phyloP scores from a whole-genome alignment of 2,888 invertebrate species.

The Rhamphomyia laevipes region DNA sequence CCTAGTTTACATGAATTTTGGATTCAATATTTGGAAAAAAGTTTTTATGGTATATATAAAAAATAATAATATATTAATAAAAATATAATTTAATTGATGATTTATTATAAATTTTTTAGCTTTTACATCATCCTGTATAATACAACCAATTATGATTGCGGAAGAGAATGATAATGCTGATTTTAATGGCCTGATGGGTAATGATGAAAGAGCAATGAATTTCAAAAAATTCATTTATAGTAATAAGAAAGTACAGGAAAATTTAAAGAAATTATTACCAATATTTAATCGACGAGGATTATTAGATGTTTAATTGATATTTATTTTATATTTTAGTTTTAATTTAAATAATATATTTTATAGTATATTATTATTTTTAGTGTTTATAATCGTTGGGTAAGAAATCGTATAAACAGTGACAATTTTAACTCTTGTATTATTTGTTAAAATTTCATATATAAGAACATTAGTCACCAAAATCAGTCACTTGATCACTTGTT shows the following conservation, averaged over 20 bases:
- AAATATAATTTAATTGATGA: too few species aligned
- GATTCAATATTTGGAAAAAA: constrained; percentile 18
- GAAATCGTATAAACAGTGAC: too few species aligned
- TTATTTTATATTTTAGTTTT: too few species aligned
- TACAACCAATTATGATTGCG: constrained; percentile 24
- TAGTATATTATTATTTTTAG: too few species aligned
- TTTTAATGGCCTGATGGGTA: constrained; percentile 20
- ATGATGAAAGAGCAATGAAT: constrained; percentile 21
- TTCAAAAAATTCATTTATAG: constrained; percentile 13
- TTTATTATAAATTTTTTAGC: constrained; percentile 15
- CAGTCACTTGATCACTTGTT: too few species aligned
- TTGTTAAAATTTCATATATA: too few species aligned
- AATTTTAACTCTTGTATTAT: too few species aligned
- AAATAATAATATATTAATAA: too few species aligned
- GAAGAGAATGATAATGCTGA: constrained; percentile 27
- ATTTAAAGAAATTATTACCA: constrained; percentile 14
- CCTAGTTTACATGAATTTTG: constrained; percentile 21
- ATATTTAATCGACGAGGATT: constrained; percentile 15
- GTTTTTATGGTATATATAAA: constrained; percentile 19
- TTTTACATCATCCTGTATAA: constrained; percentile 17
- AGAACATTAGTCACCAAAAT: too few species aligned
- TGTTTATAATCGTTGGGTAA: too few species aligned
- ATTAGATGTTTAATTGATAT: background rate
- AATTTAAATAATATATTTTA: too few species aligned
- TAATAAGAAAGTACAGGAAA: constrained; percentile 12